Base-by-base conservation (phyloP, 2,888 invertebrate genomes). In the Drosophila pseudotalamancana region DNA sequence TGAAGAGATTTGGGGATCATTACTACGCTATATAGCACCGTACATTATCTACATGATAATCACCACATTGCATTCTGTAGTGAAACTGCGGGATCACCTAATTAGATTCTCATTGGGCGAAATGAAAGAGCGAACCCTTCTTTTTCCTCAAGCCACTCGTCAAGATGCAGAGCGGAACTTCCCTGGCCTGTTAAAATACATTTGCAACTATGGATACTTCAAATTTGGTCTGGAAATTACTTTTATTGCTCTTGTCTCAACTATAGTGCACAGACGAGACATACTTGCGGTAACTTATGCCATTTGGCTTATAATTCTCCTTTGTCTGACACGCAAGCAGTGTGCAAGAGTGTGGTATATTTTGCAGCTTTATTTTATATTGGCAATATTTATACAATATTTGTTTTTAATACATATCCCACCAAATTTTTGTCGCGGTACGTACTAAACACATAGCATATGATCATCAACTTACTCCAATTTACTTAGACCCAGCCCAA, bases 151-250 rank as follows among this genome's bases (percentile, higher is more conserved):
- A 40, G 93, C 97, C 27, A 94, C 94, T 4, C 94, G 98, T 49
- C 92, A 92, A n/a, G 95, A 97, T 83, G 98, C 98, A 0, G 99
- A 99, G 90, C 94, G 93, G 71, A 95, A 96, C 88, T 88, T 98
- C n/a, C 88, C 93, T 4, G 93, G 94, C 54, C 97, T 97, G 89
- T 80, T 96, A 14, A 97, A 98, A 91, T 99, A 97, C 92, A 92
- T 99, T 37, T 92, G 96, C 51, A 99, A 99, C 91, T 99, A 96
- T 91, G 96, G 96, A 12, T 99, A 97, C 92, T 99, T 97, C 91
- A 98, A 98, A 91, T 99, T 99, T 92, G 99, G 99, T 0, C 93
- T 98, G 6, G 98, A 98, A 96, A 94, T 97, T 54, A 96, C 96
- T 49, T 92, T 98, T 68, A 96, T 98, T 80, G 95, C 95, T 45